Conservation (phyloP, 2,888 invertebrate species). For the Cryptocephalus primarius region DNA sequence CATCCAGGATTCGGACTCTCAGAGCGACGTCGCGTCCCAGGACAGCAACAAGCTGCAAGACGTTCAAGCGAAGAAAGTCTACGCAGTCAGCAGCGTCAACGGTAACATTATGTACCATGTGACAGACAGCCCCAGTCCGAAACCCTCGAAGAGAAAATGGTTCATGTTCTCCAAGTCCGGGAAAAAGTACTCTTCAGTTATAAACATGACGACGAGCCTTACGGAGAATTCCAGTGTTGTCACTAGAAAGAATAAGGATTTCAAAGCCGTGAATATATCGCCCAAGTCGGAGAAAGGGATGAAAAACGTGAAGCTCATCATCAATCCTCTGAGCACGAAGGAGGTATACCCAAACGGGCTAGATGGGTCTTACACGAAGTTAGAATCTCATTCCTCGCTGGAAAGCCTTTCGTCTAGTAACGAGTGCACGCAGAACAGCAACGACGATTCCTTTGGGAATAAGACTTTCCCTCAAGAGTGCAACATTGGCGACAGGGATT, state of each 20-base stretch:
- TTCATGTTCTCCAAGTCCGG: constrained; percentile 32
- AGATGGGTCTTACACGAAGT: constrained; percentile 33
- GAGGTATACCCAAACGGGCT: constrained; percentile 35
- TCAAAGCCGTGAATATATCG: constrained; percentile 25
- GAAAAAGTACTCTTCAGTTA: constrained; percentile 26
- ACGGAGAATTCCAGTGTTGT: constrained; percentile 33
- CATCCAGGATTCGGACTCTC: constrained; percentile 43
- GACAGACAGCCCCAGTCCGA: constrained; percentile 34
- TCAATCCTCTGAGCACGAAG: constrained; percentile 35
- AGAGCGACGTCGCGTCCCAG: constrained; percentile 25
- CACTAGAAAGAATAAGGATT: constrained; percentile 34
- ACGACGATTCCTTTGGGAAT: constrained; percentile 20
- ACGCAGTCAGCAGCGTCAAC: constrained; percentile 72
- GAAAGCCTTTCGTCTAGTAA: constrained; percentile 31
- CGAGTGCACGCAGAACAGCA: constrained; percentile 25
- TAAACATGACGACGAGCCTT: constrained; percentile 35
- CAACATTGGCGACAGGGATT: constrained; percentile 23
- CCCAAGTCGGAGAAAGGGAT: constrained; percentile 21
- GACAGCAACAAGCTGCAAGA: constrained; percentile 27
- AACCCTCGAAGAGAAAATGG: constrained; percentile 33
- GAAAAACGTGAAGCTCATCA: constrained; percentile 35
- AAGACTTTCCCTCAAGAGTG: constrained; percentile 15
- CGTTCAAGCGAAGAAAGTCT: constrained; percentile 48
- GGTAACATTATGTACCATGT: constrained; percentile 63
- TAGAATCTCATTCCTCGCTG: constrained; percentile 29